A percentile compares a stretch with the other conserved stretches of the same genome.
Evolutionary conservation across 2,797 vertebrate genomes (phyloP).

Genomic region (Petrocephalus sullivani): DNA sequence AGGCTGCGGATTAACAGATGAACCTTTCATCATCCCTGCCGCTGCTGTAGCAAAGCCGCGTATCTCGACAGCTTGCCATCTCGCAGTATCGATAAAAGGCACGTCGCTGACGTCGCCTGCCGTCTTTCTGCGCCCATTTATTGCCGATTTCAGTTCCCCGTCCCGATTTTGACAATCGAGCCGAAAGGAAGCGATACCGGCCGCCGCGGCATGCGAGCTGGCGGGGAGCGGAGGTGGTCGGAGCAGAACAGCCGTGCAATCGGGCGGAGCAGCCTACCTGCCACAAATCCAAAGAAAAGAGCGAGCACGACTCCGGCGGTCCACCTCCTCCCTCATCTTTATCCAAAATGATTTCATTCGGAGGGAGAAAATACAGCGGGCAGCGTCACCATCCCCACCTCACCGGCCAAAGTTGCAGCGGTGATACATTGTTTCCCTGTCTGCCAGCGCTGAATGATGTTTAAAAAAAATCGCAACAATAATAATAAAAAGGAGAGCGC

Average conservation of each 20-base stretch:
- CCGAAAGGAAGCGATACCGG: background rate
- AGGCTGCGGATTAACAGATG: background rate
- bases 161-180: background rate
- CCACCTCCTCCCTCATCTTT: background rate
- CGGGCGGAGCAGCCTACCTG: slow-evolving; percentile 51
- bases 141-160: background rate
- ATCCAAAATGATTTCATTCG: background rate
- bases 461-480: slow-evolving; percentile 39
- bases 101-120: background rate
- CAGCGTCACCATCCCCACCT: background rate
- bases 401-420: background rate
- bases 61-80: background rate
- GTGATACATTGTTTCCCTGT: slow-evolving; percentile 22
- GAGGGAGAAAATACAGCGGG: background rate
- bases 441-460: slow-evolving; percentile 50
- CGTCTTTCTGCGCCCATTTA: background rate
- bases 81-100: background rate
- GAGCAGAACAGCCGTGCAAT: background rate
- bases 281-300: slow-evolving; percentile 38
- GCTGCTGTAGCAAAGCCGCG: background rate
- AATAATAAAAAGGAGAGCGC: slow-evolving; percentile 27
- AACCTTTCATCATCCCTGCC: background rate
- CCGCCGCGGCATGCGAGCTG: background rate
- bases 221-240: background rate
- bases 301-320: background rate